Evolutionary conservation across 2,888 invertebrate genomes (phyloP), one percentile per base, ranked within the genome.

Genomic region (Mimumesa dahlbomi): DNA sequence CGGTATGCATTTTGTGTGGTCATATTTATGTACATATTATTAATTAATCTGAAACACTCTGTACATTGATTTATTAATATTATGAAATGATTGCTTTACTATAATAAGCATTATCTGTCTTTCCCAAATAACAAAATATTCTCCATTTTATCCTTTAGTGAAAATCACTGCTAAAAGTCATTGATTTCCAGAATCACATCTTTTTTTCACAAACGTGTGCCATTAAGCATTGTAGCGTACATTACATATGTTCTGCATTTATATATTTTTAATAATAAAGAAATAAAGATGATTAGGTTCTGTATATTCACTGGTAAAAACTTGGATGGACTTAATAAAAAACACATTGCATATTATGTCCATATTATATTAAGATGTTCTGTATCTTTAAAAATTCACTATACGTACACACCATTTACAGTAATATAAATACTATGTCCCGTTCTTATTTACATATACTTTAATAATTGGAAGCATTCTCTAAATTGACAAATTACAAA

Each of bases 181-280:
- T 5, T 25, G 25, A 25, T 7, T 5, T 5, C 11, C 34, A 11
- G n/a, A 46, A 58, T 52, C 45, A 53, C 34, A 54, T 64, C 42
- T 59, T 42, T 29, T 48, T 59, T 42, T 29, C 48, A 48, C 49
- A 13, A 67, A 45, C 14, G 11, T 48, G 68, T 68, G 68, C 68
- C 68, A 68, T 68, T 13, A 34, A 43, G 13, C 52, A 34, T 50
- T 43, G 25, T 46, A 57, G 22, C 16, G 36, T 57, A 22, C 45
- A 46, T 57, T 57, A 52, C 42, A 52, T 50, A n/a, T n/a, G n/a
- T n/a, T n/a, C n/a, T n/a, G 40, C 21, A 43, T 59, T 52, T 59
- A 13, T 52, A 59, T 25, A 25, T 25, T 43, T 59, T 34, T 31
- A 50, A 31, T 58, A 59, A 36, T 25, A 52, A 45, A 57, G n/a